These are phyloP conservation scores for Aelia acuminata DNA, from an alignment of 2,888 invertebrate species.

Conservation along the genomic window DNA sequence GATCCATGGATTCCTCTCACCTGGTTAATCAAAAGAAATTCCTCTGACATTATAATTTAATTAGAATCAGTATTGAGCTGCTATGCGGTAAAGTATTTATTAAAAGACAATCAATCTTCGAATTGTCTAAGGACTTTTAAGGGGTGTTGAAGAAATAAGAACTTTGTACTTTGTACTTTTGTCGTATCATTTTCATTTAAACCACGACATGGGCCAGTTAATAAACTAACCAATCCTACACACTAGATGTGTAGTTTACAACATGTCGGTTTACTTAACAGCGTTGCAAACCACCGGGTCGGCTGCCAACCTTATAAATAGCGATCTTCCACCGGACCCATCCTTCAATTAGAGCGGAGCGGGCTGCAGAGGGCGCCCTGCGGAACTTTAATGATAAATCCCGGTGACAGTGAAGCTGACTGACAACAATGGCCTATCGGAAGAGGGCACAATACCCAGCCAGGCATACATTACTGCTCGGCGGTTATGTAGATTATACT, in stretches of 20 bases:
- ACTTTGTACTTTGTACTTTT: too few relatives aligned
- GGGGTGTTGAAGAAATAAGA: too few relatives aligned
- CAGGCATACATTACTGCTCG: slow-evolving; percentile 12
- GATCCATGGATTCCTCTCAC: too few relatives aligned
- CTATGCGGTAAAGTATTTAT: too few relatives aligned
- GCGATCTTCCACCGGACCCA: neutral
- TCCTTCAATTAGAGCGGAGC: neutral
- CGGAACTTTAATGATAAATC: slow-evolving; percentile 38
- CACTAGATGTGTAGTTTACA: neutral
- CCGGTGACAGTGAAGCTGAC: neutral
- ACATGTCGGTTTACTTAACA: neutral
- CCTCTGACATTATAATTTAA: too few relatives aligned
- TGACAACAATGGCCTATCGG: slow-evolving; percentile 39
- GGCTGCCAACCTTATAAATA: neutral
- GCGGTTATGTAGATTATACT: slow-evolving; percentile 26
- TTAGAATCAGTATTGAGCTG: too few relatives aligned
- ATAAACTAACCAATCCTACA: too few relatives aligned
- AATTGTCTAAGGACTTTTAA: too few relatives aligned
- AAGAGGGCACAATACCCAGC: neutral
- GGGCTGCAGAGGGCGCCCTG: neutral
- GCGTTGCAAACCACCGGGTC: neutral
- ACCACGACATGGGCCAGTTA: too few relatives aligned
- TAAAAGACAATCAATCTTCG: too few relatives aligned
- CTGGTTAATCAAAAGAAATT: too few relatives aligned
- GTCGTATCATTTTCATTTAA: too few relatives aligned